Percentiles rank a stretch among this genome's conserved stretches.
Evolutionary conservation across 2,113 vertebrate genomes (phyloP).

Genomic region (Maccullochella peelii): DNA sequence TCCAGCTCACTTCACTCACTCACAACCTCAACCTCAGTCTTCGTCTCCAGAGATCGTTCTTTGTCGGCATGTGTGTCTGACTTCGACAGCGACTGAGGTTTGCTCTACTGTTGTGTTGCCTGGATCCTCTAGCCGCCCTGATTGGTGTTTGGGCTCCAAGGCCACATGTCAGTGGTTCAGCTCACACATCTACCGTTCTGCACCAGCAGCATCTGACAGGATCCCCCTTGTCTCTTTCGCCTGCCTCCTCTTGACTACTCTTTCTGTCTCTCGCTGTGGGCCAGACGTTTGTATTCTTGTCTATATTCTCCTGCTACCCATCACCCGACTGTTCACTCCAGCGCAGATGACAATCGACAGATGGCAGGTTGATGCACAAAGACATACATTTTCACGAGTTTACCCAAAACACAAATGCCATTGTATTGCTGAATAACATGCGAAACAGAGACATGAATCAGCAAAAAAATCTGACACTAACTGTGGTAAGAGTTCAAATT

Average conservation of each 20-base stretch:
- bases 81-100: slow-evolving; percentile 35
- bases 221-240: slow-evolving; percentile 34
- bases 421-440: neutral
- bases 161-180: slow-evolving; percentile 54
- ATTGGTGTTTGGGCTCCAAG: slow-evolving; percentile 60
- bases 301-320: slow-evolving; percentile 40
- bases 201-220: slow-evolving; percentile 69
- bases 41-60: slow-evolving; percentile 40
- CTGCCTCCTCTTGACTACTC: slow-evolving; percentile 10
- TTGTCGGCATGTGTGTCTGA: slow-evolving; percentile 9
- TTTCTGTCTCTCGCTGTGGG: slow-evolving; percentile 6
- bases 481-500: slow-evolving; percentile 13
- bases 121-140: slow-evolving; percentile 30
- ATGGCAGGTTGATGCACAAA: slow-evolving; percentile 49
- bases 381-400: slow-evolving; percentile 13
- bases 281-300: slow-evolving; percentile 34
- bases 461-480: neutral
- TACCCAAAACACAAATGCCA: slow-evolving; percentile 11
- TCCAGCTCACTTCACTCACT: slow-evolving; percentile 33
- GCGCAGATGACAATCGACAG: slow-evolving; percentile 45
- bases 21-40: slow-evolving; percentile 10
- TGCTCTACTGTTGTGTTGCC: slow-evolving; percentile 42
- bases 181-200: slow-evolving; percentile 62
- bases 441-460: neutral
- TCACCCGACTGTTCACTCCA: slow-evolving; percentile 45